Conservation (phyloP, 2,888 invertebrate species). For the Trissolcus brochymenae region DNA sequence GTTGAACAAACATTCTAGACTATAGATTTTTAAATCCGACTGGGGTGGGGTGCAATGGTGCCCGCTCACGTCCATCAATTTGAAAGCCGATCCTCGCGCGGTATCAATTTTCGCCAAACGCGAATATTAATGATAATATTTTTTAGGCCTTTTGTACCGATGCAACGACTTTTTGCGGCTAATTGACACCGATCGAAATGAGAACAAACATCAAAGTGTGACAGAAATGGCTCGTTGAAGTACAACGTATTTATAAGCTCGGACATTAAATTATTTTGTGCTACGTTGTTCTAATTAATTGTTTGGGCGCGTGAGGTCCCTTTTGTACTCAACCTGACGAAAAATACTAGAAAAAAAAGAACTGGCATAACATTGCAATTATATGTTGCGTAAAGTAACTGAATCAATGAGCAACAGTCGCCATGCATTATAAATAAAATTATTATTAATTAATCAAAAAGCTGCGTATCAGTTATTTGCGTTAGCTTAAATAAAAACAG, state of each 20-base stretch:
- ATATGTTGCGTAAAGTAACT: conserved; percentile 9
- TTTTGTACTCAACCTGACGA: conserved; percentile 8
- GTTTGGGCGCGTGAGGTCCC: not conserved
- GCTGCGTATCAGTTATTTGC: conserved; percentile 16
- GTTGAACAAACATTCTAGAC: conserved; percentile 4
- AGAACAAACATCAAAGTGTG: conserved; percentile 32
- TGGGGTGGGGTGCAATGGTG: not conserved
- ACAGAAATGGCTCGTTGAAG: conserved; percentile 6
- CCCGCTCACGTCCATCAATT: not conserved
- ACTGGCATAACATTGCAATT: conserved; percentile 8
- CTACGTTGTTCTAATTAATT: conserved; percentile 11
- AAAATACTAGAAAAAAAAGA: not conserved
- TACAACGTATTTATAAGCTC: conserved; percentile 19
- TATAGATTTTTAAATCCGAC: conserved; percentile 1
- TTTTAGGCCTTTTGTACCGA: not conserved
- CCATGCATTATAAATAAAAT: conserved; percentile 23
- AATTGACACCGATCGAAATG: conserved; percentile 29
- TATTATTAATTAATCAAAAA: conserved; percentile 38
- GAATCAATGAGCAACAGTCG: conserved; percentile 13
- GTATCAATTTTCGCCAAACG: not conserved
- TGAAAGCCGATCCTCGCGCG: not conserved
- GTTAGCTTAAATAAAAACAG: conserved; percentile 9
- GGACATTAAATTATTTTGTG: conserved; percentile 21
- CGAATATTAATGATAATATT: not conserved
- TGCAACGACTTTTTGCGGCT: conserved; percentile 10